Percentiles rank a stretch among this genome's conserved stretches.
Conservation (phyloP, 2,888 invertebrate species). For the Pseudococcus longispinus region DNA sequence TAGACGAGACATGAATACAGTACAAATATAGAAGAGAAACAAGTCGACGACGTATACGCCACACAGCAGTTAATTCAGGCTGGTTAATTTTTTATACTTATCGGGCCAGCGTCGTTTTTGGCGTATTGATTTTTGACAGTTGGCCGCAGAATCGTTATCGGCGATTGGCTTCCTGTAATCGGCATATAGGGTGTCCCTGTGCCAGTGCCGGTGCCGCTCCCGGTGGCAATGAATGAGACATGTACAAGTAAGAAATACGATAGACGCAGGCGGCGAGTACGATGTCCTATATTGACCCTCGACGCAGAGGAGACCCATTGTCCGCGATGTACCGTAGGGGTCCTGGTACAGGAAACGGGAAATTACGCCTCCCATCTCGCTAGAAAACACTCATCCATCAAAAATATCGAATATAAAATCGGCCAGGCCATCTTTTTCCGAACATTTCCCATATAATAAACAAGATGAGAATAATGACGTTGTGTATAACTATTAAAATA, state of each 20-base stretch:
- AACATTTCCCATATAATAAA: constrained; percentile 24
- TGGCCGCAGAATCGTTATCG: constrained; percentile 3
- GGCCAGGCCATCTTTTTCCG: constrained; percentile 22
- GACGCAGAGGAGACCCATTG: constrained; percentile 40
- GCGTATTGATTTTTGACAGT: constrained; percentile 22
- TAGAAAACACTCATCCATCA: constrained; percentile 49
- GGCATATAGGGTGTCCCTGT: not conserved
- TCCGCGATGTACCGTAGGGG: constrained; percentile 26
- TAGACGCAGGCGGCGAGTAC: not conserved
- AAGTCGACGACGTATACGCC: too few relatives aligned
- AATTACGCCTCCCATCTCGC: constrained; percentile 34
- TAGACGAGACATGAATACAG: not conserved
- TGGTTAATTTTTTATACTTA: not conserved
- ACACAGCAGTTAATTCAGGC: not conserved
- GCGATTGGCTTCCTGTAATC: constrained; percentile 23
- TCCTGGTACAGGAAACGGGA: constrained; percentile 35
- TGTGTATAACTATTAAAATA: not conserved
- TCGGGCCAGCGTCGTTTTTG: not conserved
- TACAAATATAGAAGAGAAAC: too few relatives aligned
- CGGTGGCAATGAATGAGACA: not conserved
- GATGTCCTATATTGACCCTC: constrained; percentile 39
- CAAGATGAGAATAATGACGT: constrained; percentile 28
- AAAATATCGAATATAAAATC: constrained; percentile 49
- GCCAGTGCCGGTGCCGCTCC: too few relatives aligned
- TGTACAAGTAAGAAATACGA: not conserved